Evolutionary conservation across 2,888 invertebrate species (phyloP).

Genomic region (Epinotia nisella): DNA sequence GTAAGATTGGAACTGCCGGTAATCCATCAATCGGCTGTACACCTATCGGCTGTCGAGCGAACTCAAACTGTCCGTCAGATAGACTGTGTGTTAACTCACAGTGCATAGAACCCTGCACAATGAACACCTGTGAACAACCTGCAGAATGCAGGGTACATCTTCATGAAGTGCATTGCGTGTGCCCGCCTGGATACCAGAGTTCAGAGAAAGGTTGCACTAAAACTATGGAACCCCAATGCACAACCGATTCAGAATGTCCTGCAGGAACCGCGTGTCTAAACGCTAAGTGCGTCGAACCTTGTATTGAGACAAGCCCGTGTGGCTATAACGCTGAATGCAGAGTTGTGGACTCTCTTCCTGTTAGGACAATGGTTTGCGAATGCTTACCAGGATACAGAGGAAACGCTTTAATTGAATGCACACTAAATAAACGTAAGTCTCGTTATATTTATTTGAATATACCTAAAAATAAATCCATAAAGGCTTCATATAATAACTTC

Average conservation of each 20-base stretch:
- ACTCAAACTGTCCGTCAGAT: slow-evolving; percentile 92
- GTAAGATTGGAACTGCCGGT: slow-evolving; percentile 91
- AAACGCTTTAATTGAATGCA: slow-evolving; percentile 92
- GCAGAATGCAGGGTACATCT: slow-evolving; percentile 91
- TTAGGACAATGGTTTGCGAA: slow-evolving; percentile 95
- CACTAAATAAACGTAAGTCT: slow-evolving; percentile 88
- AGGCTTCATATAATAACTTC: neutral
- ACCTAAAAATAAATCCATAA: neutral
- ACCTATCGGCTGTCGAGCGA: slow-evolving; percentile 91
- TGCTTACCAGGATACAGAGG: slow-evolving; percentile 94
- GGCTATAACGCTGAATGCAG: slow-evolving; percentile 92
- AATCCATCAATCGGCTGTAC: slow-evolving; percentile 91
- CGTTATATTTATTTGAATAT: neutral
- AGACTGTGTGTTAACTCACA: slow-evolving; percentile 92
- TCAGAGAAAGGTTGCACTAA: slow-evolving; percentile 86
- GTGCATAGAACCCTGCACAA: slow-evolving; percentile 91
- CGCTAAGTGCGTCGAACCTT: slow-evolving; percentile 93
- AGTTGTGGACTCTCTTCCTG: slow-evolving; percentile 91
- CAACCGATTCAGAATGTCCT: slow-evolving; percentile 92
- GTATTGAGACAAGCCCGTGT: slow-evolving; percentile 91
- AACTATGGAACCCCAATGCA: slow-evolving; percentile 87
- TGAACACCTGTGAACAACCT: slow-evolving; percentile 88
- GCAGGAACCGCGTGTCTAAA: slow-evolving; percentile 93
- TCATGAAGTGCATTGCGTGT: slow-evolving; percentile 91
- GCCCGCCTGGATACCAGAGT: slow-evolving; percentile 91